phyloP scores from a whole-genome alignment of 2,113 vertebrate species.

The Dasypus novemcinctus region DNA sequence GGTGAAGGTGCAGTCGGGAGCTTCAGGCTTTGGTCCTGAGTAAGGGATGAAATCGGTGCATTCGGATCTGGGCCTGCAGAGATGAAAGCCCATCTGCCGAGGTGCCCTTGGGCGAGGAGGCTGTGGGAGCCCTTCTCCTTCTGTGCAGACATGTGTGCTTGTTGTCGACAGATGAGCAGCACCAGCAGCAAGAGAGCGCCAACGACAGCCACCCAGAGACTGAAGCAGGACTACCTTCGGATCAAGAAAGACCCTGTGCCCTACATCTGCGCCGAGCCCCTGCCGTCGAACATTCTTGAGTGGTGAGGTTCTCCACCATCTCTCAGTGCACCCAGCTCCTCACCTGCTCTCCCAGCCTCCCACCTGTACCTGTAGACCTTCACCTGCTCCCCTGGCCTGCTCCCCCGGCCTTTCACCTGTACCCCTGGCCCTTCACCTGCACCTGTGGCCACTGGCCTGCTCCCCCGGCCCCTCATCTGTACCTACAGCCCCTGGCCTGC shows the following conservation, averaged over 20 bases:
- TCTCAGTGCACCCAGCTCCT: too few relatives aligned
- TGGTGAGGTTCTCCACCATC: constrained; percentile 84
- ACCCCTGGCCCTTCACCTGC: too few relatives aligned
- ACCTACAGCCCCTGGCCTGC: too few relatives aligned
- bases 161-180: constrained; percentile 91
- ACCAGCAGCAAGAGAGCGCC: constrained; percentile 95
- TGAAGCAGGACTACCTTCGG: constrained; percentile 98
- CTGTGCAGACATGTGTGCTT: not conserved
- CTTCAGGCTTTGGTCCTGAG: not conserved
- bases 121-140: fast-evolving
- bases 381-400: too few relatives aligned
- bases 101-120: too few relatives aligned
- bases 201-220: constrained; percentile 96
- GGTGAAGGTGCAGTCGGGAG: not conserved
- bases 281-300: constrained; percentile 98
- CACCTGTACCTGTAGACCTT: too few relatives aligned
- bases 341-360: too few relatives aligned
- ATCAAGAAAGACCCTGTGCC: constrained; percentile 99
- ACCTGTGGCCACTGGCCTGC: too few relatives aligned
- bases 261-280: constrained; percentile 98
- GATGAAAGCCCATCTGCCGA: not conserved
- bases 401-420: too few relatives aligned
- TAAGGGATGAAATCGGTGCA: not conserved
- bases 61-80: not conserved
- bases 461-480: too few relatives aligned